These are phyloP conservation scores for Mactra quadrangularis DNA, from an alignment of 1,140 invertebrate genomes.

Conservation along the genomic window DNA sequence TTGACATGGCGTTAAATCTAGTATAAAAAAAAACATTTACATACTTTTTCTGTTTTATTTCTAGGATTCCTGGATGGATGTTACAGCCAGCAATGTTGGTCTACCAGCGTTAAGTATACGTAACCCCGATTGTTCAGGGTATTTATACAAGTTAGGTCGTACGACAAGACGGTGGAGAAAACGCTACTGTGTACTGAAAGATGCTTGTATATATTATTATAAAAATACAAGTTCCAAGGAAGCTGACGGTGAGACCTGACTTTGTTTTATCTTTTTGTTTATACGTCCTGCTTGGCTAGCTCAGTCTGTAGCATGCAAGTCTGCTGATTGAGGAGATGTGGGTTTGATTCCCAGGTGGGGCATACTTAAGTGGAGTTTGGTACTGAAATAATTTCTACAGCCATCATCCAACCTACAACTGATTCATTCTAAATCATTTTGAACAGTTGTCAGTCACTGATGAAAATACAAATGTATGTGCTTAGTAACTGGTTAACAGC, in stretches of 20 bases:
- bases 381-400: too few species aligned
- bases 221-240: constrained; percentile 92
- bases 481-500: background rate
- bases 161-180: constrained; percentile 93
- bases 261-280: too few species aligned
- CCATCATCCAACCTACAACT: too few species aligned
- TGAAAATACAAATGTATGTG: background rate
- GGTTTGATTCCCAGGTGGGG: too few species aligned
- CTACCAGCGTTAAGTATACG: constrained; percentile 87
- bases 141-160: constrained; percentile 90
- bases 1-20: too few species aligned
- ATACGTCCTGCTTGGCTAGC: background rate
- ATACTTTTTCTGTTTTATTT: too few species aligned
- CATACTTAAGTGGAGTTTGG: too few species aligned
- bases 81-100: constrained; percentile 85
- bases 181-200: constrained; percentile 97
- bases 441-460: too few species aligned
- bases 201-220: constrained; percentile 97
- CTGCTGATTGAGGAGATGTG: too few species aligned
- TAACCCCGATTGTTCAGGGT: constrained; percentile 95
- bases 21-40: too few species aligned
- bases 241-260: constrained; percentile 91
- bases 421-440: background rate
- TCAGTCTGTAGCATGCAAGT: too few species aligned
- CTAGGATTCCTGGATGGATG: constrained; percentile 90